Base-by-base conservation (phyloP, 2,113 vertebrate species). In the Murina feae region DNA sequence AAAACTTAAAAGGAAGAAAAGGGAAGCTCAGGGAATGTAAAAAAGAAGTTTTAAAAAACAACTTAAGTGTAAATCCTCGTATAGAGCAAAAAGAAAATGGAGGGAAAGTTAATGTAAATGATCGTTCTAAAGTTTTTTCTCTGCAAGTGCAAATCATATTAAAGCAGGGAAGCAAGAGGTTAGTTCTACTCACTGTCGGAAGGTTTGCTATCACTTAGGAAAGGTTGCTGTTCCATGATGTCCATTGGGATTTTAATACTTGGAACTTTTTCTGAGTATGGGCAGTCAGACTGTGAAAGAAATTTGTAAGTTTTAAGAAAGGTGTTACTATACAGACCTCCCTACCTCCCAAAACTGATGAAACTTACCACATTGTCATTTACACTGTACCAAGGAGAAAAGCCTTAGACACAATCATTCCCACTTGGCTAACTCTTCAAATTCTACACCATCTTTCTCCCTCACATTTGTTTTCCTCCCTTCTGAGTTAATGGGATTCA, bases 221-320 rank as follows among this genome's bases (percentile, higher is more conserved):
- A 99, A 97, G 99, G 99, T 91, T 99, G 99, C 96, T 99, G 99
- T 98, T 99, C 99, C 99, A 99, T 99, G 98, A 99, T 99, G 98
- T 99, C 99, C 99, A 99, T 99, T 98, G 99, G 99, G 90, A 99
- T 99, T 99, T 99, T 99, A 99, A 99, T 99, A 99, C 99, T 99
- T 98, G 99, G 99, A 97, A 99, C 98, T 90, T 99, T 99, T 98
- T 99, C 99, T 98, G 97, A 99, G 98, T 99, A 99, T 97, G 99
- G 99, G 98, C 98, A 99, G 98, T 99, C 99, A 96, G 99, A 99
- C 99, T 99, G 99, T 98, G 98, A 98, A 99, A 98, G 96, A 99
- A 99, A 98, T 92, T 98, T 93, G 98, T 92, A 98, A 98, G 53
- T 63, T 97, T 98, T 98, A 98, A 98, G 98, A 98, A 98, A 86